Evolutionary conservation across 2,797 vertebrate genomes (phyloP), one percentile per base, ranked within the genome.

Genomic region (Alfaro cultratus): DNA sequence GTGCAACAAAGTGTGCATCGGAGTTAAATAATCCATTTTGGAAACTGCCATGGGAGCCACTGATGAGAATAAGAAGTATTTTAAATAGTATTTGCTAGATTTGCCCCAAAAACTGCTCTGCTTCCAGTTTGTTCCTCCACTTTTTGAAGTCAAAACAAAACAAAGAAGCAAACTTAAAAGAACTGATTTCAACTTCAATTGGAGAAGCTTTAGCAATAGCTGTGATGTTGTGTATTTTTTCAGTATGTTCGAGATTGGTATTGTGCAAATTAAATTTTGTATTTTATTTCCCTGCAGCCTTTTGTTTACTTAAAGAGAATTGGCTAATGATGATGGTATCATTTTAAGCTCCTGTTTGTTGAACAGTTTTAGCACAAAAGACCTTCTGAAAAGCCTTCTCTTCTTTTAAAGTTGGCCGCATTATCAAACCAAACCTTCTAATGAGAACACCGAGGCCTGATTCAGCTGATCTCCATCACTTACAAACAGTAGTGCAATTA

Each of bases 231-330:
- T 45, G 39, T 51, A 23, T 67, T 39, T 83, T 79, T 43, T 21
- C 23, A 53, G 49, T 46, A 21, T 21, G 16, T 39, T 57, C 73
- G 80, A 86, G 83, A 67, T 82, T 51, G 31, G 80, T 46, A 43
- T 70, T 53, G 53, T 79, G 45, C 67, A 80, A 75, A 83, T 80
- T 1, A 49, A 80, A 75, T 45, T 73, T 73, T 1, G 67, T 34
- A 73, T 51, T 60, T 73, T 47, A 7, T 34, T 70, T 60, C 75
- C 64, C 47, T n/a, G 23, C 70, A 81, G 16, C 34, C 62, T 62
- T 72, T 73, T 77, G 74, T 70, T 85, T 64, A 91, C 80, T 89
- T 80, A 88, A 87, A 89, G 88, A 80, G 79, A 64, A 84, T 77
- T 55, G 21, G 49, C 46, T 79, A 78, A 82, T 84, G 82, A 82